A percentile compares a stretch with the other conserved stretches of the same genome.
Conservation (phyloP, 1,140 invertebrate species). For the Meloidogyne hapla region DNA sequence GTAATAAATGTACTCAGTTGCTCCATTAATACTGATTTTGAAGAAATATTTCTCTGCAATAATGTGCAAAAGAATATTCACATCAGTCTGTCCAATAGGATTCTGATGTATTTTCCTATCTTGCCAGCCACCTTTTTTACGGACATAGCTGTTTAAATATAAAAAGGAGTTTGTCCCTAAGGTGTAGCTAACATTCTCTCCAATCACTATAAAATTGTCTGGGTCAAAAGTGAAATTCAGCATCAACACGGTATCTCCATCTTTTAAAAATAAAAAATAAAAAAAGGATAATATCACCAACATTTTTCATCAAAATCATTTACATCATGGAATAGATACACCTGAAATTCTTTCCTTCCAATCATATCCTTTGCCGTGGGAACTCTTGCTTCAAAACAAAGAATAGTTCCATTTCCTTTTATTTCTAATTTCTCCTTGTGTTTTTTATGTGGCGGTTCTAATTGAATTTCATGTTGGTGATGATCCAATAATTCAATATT, state of each 20-base stretch:
- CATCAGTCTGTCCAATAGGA: background rate
- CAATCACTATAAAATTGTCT: background rate
- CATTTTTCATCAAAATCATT: background rate
- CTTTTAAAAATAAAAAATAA: background rate
- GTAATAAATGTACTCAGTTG: background rate
- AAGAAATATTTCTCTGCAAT: background rate
- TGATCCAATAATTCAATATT: background rate
- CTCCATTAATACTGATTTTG: background rate
- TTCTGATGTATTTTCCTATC: background rate
- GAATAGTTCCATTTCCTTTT: background rate
- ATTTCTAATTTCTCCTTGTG: background rate
- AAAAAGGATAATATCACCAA: background rate
- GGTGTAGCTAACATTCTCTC: too few relatives aligned
- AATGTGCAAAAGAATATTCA: background rate
- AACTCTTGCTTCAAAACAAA: conserved; percentile 3
- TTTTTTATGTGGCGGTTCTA: background rate
- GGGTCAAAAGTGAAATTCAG: background rate
- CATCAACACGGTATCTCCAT: background rate
- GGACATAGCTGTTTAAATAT: background rate
- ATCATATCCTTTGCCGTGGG: background rate
- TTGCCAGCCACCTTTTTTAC: background rate
- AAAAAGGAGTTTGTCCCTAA: background rate
- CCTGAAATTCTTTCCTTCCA: background rate
- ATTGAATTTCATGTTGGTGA: background rate
- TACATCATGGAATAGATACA: background rate